Evolutionary conservation across 2,113 vertebrate species (phyloP).

Genomic region (Salvator merianae): DNA sequence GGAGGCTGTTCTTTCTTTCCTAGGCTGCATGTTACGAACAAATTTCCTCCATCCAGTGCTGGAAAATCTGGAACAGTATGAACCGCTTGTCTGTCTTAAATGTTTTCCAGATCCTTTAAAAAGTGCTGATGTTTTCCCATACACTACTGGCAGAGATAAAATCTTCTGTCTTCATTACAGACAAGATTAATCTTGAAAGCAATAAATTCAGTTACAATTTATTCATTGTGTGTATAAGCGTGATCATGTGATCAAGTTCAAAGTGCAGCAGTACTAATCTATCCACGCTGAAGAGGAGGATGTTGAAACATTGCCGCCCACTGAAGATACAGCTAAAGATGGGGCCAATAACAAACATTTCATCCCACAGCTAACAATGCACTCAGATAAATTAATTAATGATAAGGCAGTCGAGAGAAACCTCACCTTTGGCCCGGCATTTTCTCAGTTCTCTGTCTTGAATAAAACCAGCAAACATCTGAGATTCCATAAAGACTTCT

Average conservation of each 20-base stretch:
- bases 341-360: rapidly evolving
- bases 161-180: background rate
- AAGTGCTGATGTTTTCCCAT: background rate
- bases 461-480: constrained; percentile 99
- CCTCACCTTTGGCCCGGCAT: constrained; percentile 92
- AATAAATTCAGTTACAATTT: background rate
- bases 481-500: constrained; percentile 99
- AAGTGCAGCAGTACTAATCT: background rate
- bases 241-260: background rate
- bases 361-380: rapidly evolving
- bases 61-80: background rate
- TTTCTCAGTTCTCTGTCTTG: constrained; percentile 96
- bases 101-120: background rate
- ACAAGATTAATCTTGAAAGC: background rate
- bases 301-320: background rate
- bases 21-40: background rate
- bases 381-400: background rate
- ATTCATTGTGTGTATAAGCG: background rate
- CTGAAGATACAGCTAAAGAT: background rate
- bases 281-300: background rate
- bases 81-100: background rate
- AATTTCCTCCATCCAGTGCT: background rate
- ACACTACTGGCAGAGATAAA: background rate
- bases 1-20: too few relatives aligned
- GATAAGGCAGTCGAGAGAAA: rapidly evolving